These are phyloP conservation scores for Falco cherrug DNA, from an alignment of 2,797 vertebrate genomes.

Conservation along the genomic window DNA sequence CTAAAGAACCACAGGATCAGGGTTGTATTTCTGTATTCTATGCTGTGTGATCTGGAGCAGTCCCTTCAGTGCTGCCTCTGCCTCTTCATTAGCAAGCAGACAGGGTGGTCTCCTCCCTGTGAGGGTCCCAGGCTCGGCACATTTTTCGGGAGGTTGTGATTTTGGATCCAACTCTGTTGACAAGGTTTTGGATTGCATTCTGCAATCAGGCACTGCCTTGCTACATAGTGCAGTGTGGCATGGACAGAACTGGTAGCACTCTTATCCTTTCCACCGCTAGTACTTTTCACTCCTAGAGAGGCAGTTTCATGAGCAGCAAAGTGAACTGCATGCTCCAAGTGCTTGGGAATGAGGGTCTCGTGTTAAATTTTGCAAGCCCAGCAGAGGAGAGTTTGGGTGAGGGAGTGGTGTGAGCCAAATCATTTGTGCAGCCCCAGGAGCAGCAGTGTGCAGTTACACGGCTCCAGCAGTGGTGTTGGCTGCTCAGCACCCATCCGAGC, in stretches of 20 bases:
- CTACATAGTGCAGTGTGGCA: neutral
- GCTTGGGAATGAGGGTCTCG: neutral
- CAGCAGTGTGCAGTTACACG: fast-evolving
- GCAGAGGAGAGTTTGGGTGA: neutral
- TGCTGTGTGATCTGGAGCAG: neutral
- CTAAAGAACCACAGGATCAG: fast-evolving
- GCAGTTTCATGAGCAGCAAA: neutral
- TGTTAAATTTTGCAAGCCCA: neutral
- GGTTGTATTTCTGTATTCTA: neutral
- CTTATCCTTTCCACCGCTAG: neutral
- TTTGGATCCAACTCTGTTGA: neutral
- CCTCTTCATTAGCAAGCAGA: neutral
- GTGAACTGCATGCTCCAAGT: neutral
- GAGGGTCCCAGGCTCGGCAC: fast-evolving
- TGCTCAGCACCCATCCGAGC: neutral
- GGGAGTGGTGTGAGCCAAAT: neutral
- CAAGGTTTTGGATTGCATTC: neutral
- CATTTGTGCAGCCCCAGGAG: neutral
- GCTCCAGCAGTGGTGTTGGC: neutral
- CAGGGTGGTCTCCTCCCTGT: neutral
- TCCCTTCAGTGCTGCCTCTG: neutral
- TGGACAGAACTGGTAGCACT: neutral
- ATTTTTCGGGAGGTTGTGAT: fast-evolving
- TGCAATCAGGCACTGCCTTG: neutral
- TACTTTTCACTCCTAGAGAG: neutral